Evolutionary conservation across 2,113 vertebrate species (phyloP).

Genomic region (Muscicapa adusta): DNA sequence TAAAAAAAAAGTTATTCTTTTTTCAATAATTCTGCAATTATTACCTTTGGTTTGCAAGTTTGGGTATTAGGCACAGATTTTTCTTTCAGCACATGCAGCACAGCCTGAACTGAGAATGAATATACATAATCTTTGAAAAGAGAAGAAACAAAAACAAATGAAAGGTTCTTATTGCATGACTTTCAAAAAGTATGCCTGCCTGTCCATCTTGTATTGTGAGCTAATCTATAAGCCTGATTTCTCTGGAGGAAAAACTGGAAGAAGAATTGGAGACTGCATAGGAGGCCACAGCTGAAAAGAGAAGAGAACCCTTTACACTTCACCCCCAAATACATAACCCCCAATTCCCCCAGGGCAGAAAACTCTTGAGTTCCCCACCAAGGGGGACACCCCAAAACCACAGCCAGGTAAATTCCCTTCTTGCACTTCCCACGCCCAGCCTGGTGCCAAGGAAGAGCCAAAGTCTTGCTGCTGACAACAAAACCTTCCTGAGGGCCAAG

Average conservation of each 20-base stretch:
- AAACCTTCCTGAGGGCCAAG: background rate
- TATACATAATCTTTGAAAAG: background rate
- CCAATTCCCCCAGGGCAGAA: rapidly evolving
- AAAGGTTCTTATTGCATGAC: background rate
- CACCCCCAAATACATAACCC: rapidly evolving
- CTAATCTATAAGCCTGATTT: background rate
- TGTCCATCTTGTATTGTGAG: background rate
- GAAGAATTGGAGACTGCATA: rapidly evolving
- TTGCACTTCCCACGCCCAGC: background rate
- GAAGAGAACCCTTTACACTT: background rate
- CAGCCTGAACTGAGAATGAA: background rate
- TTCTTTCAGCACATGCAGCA: background rate
- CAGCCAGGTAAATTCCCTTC: background rate
- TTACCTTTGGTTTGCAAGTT: background rate
- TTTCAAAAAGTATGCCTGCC: background rate
- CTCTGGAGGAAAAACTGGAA: background rate
- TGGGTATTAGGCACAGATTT: background rate
- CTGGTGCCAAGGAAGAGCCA: background rate
- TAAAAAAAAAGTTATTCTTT: background rate
- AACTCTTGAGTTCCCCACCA: background rate
- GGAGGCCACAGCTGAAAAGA: background rate
- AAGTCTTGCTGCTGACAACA: background rate
- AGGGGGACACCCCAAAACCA: background rate
- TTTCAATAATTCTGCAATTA: background rate
- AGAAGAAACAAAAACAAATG: background rate